phyloP scores from a whole-genome alignment of 2,113 vertebrate genomes.

The Fulica atra region DNA sequence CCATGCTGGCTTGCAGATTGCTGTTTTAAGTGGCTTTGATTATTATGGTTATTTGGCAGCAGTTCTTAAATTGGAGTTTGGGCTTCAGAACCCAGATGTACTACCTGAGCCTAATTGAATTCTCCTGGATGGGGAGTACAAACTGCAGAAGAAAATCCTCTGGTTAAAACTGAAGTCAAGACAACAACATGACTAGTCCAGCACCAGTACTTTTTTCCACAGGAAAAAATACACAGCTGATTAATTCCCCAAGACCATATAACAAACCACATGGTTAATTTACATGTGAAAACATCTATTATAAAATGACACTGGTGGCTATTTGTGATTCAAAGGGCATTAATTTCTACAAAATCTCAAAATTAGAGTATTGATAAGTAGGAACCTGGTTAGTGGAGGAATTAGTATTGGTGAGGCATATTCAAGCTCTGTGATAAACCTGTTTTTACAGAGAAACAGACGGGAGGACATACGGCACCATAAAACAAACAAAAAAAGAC shows the following conservation, averaged over 20 bases:
- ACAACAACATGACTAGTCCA: background rate
- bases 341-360: background rate
- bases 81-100: background rate
- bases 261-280: background rate
- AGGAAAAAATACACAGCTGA: background rate
- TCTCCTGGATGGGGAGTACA: background rate
- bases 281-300: background rate
- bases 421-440: background rate
- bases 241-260: background rate
- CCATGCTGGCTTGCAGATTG: constrained; percentile 67
- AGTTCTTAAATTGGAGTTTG: constrained; percentile 49
- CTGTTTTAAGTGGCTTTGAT: constrained; percentile 64
- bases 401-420: background rate
- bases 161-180: background rate
- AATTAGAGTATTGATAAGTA: background rate
- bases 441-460: background rate
- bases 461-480: background rate
- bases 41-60: constrained; percentile 65
- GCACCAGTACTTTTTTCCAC: background rate
- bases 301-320: background rate
- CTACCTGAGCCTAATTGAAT: constrained; percentile 35
- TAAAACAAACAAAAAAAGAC: background rate
- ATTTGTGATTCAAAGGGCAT: background rate
- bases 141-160: background rate
- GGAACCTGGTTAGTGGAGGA: background rate